A percentile compares a stretch with the other conserved stretches of the same genome.
These are phyloP conservation scores for Argyresthia goedartella DNA, from an alignment of 2,888 invertebrate species.

Conservation along the genomic window DNA sequence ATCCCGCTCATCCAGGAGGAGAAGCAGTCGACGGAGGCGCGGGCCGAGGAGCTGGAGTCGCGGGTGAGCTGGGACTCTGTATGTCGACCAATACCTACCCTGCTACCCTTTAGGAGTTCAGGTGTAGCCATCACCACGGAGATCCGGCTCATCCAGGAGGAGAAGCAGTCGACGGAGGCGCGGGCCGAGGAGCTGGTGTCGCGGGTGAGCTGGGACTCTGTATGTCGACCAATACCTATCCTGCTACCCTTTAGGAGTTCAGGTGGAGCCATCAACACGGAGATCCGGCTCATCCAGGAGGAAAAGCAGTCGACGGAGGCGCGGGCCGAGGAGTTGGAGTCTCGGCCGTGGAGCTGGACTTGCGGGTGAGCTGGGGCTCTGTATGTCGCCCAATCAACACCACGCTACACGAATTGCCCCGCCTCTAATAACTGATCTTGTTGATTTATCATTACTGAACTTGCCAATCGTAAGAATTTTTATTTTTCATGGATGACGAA, in stretches of 20 bases:
- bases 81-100: no score
- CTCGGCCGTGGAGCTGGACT: no score
- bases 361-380: no score
- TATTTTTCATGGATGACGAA: no score
- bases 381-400: no score
- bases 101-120: no score
- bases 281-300: constrained; percentile 92
- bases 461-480: no score
- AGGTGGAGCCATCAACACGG: constrained; percentile 87
- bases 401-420: no score
- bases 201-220: neutral
- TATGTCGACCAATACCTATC: no score
- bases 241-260: no score
- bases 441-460: no score
- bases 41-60: constrained; percentile 97
- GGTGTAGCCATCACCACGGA: constrained; percentile 95
- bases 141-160: constrained; percentile 91
- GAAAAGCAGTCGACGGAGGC: constrained; percentile 98
- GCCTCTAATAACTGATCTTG: no score
- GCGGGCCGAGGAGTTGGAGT: constrained; percentile 96
- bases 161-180: constrained; percentile 97
- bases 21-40: constrained; percentile 95
- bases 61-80: neutral
- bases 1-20: constrained; percentile 93
- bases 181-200: constrained; percentile 98